Conservation (phyloP, 2,797 vertebrate genomes). For the Malacoraja senta region DNA sequence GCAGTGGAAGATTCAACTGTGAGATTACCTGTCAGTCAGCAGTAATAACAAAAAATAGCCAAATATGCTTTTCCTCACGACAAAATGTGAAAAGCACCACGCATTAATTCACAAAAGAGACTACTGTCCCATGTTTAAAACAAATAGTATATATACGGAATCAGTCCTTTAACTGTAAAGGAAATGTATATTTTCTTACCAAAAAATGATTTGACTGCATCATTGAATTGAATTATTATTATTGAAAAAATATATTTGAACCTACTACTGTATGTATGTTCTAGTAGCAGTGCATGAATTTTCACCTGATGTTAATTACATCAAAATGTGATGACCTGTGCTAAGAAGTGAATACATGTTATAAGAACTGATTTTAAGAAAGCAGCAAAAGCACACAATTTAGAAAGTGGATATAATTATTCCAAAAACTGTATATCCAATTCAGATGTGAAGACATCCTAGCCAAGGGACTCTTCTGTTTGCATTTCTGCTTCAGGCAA, state of each 20-base stretch:
- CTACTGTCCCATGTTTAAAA: background rate
- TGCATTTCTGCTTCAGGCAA: background rate
- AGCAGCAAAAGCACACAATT: background rate
- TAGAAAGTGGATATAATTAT: conserved; percentile 58
- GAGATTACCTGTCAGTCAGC: background rate
- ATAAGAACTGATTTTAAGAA: background rate
- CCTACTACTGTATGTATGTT: background rate
- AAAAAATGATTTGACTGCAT: background rate
- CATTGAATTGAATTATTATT: background rate
- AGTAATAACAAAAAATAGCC: background rate
- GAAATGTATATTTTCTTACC: background rate
- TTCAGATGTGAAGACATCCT: conserved; percentile 60
- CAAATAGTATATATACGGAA: background rate
- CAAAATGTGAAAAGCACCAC: background rate
- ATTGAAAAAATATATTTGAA: background rate
- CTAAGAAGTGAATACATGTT: background rate
- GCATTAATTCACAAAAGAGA: background rate
- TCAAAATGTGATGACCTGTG: background rate
- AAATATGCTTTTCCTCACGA: background rate
- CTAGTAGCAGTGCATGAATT: background rate
- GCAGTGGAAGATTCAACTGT: background rate
- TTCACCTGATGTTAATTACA: conserved; percentile 1
- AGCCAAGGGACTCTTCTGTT: background rate
- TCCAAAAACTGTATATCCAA: conserved; percentile 58
- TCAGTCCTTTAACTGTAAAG: background rate